Percentiles rank a stretch among this genome's conserved stretches.
Conservation (phyloP, 2,888 invertebrate species). For the Electrophaes corylata region DNA sequence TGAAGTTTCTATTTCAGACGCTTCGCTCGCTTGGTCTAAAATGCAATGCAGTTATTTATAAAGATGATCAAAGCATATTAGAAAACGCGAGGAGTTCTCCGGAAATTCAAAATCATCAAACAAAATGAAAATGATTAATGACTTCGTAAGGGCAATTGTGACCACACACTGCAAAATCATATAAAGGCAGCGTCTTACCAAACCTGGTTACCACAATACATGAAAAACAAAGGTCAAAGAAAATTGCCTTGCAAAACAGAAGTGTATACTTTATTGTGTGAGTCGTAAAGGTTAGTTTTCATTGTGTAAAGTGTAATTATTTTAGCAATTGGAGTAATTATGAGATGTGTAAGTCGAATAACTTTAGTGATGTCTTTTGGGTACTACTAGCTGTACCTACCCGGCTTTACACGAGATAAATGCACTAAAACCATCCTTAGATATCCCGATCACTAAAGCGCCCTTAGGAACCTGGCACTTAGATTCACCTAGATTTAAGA, state of each 20-base stretch:
- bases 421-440: too few relatives aligned
- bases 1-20: too few relatives aligned
- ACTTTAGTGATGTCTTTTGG: constrained; percentile 3
- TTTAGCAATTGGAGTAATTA: constrained; percentile 40
- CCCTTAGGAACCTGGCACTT: too few relatives aligned
- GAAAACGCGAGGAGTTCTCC: not conserved
- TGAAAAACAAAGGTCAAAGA: constrained; percentile 41
- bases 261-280: constrained; percentile 40
- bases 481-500: too few relatives aligned
- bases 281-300: constrained; percentile 33
- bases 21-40: too few relatives aligned
- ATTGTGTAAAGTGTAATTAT: constrained; percentile 38
- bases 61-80: too few relatives aligned
- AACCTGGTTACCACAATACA: constrained; percentile 8
- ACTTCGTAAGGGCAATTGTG: not conserved
- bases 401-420: not conserved
- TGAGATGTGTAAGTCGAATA: constrained; percentile 29
- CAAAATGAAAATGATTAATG: not conserved
- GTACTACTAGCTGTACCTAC: not conserved
- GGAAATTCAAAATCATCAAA: not conserved
- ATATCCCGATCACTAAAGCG: too few relatives aligned
- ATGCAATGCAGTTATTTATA: too few relatives aligned
- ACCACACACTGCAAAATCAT: not conserved
- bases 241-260: constrained; percentile 38
- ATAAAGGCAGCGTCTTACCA: constrained; percentile 28